Evolutionary conservation across 1,140 invertebrate genomes (phyloP).

Genomic region (Drosophila serrata): DNA sequence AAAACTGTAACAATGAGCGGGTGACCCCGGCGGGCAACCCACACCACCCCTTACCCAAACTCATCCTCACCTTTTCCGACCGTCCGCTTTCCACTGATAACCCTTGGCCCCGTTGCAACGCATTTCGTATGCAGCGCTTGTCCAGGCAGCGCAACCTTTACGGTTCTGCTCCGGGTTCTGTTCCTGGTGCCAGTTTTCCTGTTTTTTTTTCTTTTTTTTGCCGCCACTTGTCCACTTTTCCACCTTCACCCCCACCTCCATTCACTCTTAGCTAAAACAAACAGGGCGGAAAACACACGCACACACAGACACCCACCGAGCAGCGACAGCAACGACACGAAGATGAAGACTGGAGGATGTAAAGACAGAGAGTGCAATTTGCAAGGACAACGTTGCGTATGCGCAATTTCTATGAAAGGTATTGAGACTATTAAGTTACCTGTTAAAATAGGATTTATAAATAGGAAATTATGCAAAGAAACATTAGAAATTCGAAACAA

Average conservation of each 20-base stretch:
- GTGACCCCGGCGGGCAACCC: slow-evolving; percentile 11
- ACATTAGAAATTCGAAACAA: no score
- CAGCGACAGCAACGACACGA: slow-evolving; percentile 13
- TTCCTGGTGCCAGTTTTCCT: slow-evolving; percentile 10
- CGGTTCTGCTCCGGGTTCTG: slow-evolving; percentile 8
- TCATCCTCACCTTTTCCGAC: background rate
- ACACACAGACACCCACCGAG: background rate
- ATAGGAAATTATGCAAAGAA: no score
- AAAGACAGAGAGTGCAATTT: slow-evolving; percentile 41
- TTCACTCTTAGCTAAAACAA: slow-evolving; percentile 57
- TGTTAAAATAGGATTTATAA: no score
- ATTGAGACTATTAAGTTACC: no score
- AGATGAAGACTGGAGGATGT: slow-evolving; percentile 10
- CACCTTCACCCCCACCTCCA: no score
- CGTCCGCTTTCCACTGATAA: slow-evolving; percentile 4
- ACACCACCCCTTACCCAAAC: background rate
- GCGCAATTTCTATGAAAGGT: no score
- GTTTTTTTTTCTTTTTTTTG: slow-evolving; percentile 11
- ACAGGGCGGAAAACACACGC: slow-evolving; percentile 13
- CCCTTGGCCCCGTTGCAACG: slow-evolving; percentile 41
- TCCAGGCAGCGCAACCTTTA: slow-evolving; percentile 60
- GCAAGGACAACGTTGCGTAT: slow-evolving; percentile 51
- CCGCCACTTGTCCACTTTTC: slow-evolving; percentile 19
- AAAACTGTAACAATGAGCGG: slow-evolving; percentile 50
- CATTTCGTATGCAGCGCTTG: slow-evolving; percentile 76